Evolutionary conservation across 2,113 vertebrate species (phyloP).

Genomic region (Piprites chloris): DNA sequence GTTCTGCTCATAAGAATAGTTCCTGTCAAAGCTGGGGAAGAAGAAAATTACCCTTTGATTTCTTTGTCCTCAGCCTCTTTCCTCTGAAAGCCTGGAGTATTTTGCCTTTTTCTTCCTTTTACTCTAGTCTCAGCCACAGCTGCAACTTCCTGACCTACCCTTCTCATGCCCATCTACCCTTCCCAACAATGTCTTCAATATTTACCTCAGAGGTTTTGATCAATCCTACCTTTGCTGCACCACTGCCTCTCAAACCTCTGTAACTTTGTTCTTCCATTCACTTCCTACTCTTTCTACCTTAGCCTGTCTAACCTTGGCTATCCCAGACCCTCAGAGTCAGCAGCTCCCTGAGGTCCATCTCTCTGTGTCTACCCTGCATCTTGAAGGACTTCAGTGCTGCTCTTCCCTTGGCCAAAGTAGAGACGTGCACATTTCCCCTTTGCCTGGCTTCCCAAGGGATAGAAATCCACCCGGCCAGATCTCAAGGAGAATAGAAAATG

Average conservation of each 20-base stretch:
- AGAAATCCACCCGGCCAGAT: neutral
- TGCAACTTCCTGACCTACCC: fast-evolving
- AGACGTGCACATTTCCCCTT: neutral
- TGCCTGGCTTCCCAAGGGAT: neutral
- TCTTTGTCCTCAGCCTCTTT: neutral
- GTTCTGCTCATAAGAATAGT: neutral
- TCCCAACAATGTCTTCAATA: neutral
- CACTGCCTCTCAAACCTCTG: neutral
- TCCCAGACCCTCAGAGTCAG: neutral
- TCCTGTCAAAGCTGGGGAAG: neutral
- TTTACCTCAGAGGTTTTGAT: neutral
- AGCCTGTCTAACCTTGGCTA: neutral
- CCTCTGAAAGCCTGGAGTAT: neutral
- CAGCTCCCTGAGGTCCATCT: neutral
- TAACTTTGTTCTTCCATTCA: neutral
- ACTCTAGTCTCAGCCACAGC: neutral
- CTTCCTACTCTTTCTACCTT: neutral
- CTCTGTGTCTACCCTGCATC: neutral
- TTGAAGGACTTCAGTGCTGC: neutral
- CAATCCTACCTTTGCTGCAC: neutral
- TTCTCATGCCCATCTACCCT: neutral
- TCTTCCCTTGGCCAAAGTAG: neutral
- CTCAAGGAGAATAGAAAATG: neutral
- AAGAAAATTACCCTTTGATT: neutral
- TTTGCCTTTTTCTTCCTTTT: neutral